These are phyloP conservation scores for Tricholauxania praeusta DNA, from an alignment of 2,888 invertebrate genomes.

Conservation along the genomic window DNA sequence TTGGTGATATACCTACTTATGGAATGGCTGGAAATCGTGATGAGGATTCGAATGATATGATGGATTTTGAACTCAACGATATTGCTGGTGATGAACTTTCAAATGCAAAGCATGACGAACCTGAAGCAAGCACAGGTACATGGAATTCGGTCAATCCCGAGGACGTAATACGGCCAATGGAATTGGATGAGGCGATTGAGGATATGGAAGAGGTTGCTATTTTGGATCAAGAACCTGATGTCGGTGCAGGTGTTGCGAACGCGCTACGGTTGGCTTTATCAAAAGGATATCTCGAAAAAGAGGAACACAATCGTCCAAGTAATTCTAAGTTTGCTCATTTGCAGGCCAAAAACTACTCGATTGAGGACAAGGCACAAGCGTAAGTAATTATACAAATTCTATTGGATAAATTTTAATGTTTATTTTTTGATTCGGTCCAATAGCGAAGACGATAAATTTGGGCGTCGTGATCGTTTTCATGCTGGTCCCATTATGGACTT, in stretches of 20 bases:
- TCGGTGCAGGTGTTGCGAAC: conserved; percentile 91
- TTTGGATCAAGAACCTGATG: conserved; percentile 92
- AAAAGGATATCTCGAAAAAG: conserved; percentile 93
- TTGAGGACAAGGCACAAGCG: conserved; percentile 82
- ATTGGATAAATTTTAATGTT: not conserved
- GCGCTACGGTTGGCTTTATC: conserved; percentile 91
- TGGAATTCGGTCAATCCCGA: conserved; percentile 86
- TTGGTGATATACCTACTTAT: conserved; percentile 96
- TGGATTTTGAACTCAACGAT: conserved; percentile 67
- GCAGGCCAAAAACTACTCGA: conserved; percentile 83
- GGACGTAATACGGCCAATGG: conserved; percentile 66
- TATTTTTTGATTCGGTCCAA: not conserved
- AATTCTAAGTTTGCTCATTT: conserved; percentile 80
- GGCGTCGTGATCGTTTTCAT: conserved; percentile 78
- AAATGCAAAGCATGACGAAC: conserved; percentile 57
- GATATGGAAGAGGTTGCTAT: conserved; percentile 67
- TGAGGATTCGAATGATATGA: conserved; percentile 77
- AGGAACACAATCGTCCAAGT: conserved; percentile 78
- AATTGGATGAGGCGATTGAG: conserved; percentile 69
- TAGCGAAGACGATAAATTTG: conserved; percentile 86
- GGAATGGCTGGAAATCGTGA: conserved; percentile 92
- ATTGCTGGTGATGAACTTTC: conserved; percentile 61
- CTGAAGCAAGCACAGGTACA: conserved; percentile 75
- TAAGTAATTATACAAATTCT: conserved; percentile 57
- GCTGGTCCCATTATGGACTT: conserved; percentile 91